Conservation (phyloP, 2,888 invertebrate genomes). For the Acleris literana region DNA sequence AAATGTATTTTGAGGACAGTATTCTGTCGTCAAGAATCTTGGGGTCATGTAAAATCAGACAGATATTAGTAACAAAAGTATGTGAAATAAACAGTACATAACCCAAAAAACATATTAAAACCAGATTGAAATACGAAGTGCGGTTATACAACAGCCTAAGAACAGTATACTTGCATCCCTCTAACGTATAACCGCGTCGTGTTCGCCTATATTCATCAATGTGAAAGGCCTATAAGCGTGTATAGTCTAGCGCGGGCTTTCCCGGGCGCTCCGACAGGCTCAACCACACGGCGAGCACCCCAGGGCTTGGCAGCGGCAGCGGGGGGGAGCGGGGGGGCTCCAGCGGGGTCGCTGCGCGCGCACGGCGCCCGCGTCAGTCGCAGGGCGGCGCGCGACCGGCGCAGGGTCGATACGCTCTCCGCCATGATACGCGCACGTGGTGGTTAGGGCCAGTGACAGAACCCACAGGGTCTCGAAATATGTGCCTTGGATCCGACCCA, state of each 20-base stretch:
- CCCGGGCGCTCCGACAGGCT: not conserved
- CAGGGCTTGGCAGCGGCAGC: constrained; percentile 33
- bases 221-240: not conserved
- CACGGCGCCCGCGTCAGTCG: constrained; percentile 72
- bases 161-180: too few species aligned
- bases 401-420: constrained; percentile 71
- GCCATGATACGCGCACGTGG: constrained; percentile 43
- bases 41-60: too few species aligned
- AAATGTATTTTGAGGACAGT: too few species aligned
- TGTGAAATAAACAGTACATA: too few species aligned
- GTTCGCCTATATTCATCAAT: too few species aligned
- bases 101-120: too few species aligned
- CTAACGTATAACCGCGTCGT: too few species aligned
- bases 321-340: constrained; percentile 52
- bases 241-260: not conserved
- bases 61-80: too few species aligned
- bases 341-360: constrained; percentile 69
- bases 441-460: constrained; percentile 36
- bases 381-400: constrained; percentile 75
- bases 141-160: too few species aligned
- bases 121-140: too few species aligned
- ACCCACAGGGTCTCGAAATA: constrained; percentile 22
- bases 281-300: constrained; percentile 38
- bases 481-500: constrained; percentile 29
- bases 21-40: too few species aligned